phyloP scores from a whole-genome alignment of 2,113 vertebrate species.

The Fulica atra region DNA sequence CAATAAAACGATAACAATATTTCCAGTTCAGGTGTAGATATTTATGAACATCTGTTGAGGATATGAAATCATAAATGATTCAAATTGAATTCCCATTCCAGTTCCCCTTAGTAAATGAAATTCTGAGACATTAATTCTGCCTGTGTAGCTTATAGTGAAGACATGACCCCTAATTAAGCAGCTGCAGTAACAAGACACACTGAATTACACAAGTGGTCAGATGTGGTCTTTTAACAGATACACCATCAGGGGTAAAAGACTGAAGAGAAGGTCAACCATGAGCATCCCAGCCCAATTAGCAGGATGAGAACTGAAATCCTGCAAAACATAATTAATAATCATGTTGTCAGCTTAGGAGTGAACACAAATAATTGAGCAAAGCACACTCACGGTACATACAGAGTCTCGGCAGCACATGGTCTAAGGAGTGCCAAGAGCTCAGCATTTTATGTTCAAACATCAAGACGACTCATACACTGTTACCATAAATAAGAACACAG shows the following conservation, averaged over 20 bases:
- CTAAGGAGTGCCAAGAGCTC: not conserved
- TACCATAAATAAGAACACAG: not conserved
- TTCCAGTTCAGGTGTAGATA: not conserved
- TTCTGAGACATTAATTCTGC: not conserved
- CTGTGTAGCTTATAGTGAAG: not conserved
- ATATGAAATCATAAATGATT: not conserved
- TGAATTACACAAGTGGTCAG: not conserved
- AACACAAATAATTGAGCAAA: not conserved
- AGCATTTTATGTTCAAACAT: not conserved
- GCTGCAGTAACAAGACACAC: not conserved
- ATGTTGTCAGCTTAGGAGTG: not conserved
- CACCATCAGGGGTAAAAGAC: accelerated
- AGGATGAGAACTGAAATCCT: constrained; percentile 12
- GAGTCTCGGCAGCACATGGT: not conserved
- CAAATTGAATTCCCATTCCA: not conserved
- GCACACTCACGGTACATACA: not conserved
- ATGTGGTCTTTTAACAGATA: not conserved
- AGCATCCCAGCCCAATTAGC: constrained; percentile 15
- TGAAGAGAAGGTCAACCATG: not conserved
- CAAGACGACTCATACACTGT: not conserved
- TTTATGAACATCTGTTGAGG: not conserved
- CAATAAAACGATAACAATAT: not conserved
- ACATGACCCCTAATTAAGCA: not conserved
- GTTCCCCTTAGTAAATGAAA: not conserved
- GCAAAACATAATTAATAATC: constrained; percentile 27